Conservation (phyloP, 2,797 vertebrate species). For the Enteromius fasciolatus region DNA sequence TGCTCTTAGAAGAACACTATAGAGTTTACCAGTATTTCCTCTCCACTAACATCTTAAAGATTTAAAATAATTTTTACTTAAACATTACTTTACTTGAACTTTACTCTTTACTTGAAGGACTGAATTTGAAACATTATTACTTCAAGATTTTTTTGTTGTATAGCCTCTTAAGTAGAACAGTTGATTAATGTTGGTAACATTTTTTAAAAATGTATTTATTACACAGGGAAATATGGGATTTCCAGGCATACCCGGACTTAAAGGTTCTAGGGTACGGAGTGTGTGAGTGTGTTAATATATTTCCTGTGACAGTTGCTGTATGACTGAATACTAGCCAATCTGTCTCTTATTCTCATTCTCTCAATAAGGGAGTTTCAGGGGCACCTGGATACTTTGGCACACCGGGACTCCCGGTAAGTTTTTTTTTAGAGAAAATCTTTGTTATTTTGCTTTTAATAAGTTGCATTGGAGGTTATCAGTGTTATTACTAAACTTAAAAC, state of each 20-base stretch:
- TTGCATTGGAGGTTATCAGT: neutral
- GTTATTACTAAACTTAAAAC: neutral
- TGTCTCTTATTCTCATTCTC: constrained; percentile 2
- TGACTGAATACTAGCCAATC: neutral
- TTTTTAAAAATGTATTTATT: neutral
- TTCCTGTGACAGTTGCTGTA: neutral
- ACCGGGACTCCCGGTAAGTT: constrained; percentile 32
- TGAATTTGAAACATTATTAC: neutral
- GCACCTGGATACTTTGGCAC: constrained; percentile 1
- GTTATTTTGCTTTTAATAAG: neutral
- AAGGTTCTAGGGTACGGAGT: constrained; percentile 42
- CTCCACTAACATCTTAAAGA: neutral
- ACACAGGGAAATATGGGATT: constrained; percentile 22
- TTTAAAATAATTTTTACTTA: no score
- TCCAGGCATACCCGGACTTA: neutral
- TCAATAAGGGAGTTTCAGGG: constrained; percentile 24
- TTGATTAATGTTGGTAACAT: neutral
- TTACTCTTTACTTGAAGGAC: neutral
- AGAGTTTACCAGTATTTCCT: neutral
- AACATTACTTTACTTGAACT: neutral
- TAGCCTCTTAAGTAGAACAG: neutral
- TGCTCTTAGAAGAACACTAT: neutral
- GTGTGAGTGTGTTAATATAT: constrained; percentile 11
- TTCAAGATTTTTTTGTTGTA: neutral
- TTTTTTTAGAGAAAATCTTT: neutral